phyloP scores from a whole-genome alignment of 2,888 invertebrate species.

The Epirrhoe tristata region DNA sequence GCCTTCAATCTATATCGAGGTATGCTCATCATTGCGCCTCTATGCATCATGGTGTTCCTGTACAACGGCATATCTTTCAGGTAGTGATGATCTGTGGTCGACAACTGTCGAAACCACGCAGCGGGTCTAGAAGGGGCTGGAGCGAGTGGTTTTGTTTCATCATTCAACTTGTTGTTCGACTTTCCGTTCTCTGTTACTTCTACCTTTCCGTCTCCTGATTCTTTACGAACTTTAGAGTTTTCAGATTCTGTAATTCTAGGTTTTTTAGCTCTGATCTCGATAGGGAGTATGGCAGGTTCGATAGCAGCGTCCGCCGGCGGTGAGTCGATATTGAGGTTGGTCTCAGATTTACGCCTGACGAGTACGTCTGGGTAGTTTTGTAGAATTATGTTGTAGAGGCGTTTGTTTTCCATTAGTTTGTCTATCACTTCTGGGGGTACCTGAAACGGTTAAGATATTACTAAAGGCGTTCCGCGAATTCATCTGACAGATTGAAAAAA shows the following conservation, averaged over 20 bases:
- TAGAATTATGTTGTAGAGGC: constrained; percentile 88
- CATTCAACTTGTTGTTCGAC: constrained; percentile 36
- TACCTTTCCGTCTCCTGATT: neutral
- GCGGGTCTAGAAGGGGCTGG: constrained; percentile 31
- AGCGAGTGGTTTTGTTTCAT: constrained; percentile 37
- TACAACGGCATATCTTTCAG: constrained; percentile 89
- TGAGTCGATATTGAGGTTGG: constrained; percentile 72
- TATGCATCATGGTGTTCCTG: constrained; percentile 92
- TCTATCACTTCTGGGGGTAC: constrained; percentile 90
- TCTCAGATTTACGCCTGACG: constrained; percentile 86
- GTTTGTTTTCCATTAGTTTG: constrained; percentile 86
- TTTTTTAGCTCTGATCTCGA: constrained; percentile 60
- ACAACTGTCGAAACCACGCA: constrained; percentile 79
- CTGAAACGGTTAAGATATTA: constrained; percentile 59
- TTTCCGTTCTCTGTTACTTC: constrained; percentile 25
- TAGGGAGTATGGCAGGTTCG: constrained; percentile 65
- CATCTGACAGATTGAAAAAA: no score
- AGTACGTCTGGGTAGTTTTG: constrained; percentile 89
- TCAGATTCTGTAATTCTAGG: constrained; percentile 48
- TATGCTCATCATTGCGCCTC: constrained; percentile 93
- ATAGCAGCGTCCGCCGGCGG: constrained; percentile 41
- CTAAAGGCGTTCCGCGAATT: no score
- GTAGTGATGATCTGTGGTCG: constrained; percentile 86
- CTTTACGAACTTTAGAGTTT: constrained; percentile 9
- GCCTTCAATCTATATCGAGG: constrained; percentile 92